Base-by-base conservation (phyloP, 2,113 vertebrate species). In the Tragelaphus strepsiceros region DNA sequence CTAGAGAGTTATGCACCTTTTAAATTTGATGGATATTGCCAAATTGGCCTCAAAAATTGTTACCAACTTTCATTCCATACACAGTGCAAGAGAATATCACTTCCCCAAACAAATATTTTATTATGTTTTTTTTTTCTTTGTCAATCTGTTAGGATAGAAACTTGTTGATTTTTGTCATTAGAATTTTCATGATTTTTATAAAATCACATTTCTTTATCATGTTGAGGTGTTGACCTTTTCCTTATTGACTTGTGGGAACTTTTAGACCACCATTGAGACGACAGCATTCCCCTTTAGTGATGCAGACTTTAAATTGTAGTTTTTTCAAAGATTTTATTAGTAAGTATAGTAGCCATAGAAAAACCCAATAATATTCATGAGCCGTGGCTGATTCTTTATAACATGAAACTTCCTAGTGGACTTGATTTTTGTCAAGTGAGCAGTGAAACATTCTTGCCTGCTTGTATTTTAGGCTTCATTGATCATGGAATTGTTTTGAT, bases 401-500 rank as follows among this genome's bases (percentile, higher is more conserved):
- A 96, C 1, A 59, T 90, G 94, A 89, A 91, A 93, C 30, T 82
- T 77, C 43, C 49, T 39, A 16, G 7, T 58, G 7, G 39, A 16
- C 13, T 81, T 71, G 30, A 93, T 51, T 90, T 15, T 74, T 59
- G 4, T 90, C 39, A 82, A 16, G 39, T 84, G 19, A 97, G 88
- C 4, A 86, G 71, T 56, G 26, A 3, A 61, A 1, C 1, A 9
- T 56, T 71, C 61, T 88, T 95, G 24, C 2, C 8, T 81, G 49
- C 21, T 67, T 91, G 4, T 88, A 11, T 88, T 98, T 49, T 93
- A 91, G 11, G 32, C 39, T 93, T 97, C 80, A 83, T 53, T 91
- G 53, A 88, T 96, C 46, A 43, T 85, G 94, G 97, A 94, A 94
- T 82, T 88, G 32, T 94, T 94, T 94, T 77, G 49, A 64, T 96